phyloP scores from a whole-genome alignment of 1,140 invertebrate genomes.

The Globodera rostochiensis region DNA sequence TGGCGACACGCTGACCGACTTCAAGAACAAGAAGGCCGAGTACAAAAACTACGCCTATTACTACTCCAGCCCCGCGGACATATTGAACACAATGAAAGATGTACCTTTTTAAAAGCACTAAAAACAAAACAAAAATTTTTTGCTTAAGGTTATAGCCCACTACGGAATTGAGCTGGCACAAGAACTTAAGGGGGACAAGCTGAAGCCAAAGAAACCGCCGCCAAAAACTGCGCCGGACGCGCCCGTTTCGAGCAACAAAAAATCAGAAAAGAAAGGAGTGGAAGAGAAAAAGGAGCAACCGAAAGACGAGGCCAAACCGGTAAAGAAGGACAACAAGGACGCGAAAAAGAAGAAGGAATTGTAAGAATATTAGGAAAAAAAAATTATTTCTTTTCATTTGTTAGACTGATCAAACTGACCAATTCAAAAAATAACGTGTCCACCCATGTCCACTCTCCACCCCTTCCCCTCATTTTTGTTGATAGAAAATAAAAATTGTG shows the following conservation, averaged over 20 bases:
- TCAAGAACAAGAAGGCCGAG: conserved; percentile 65
- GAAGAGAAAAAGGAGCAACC: conserved; percentile 29
- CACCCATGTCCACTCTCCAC: background rate
- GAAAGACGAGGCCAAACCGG: conserved; percentile 27
- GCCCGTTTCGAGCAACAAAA: conserved; percentile 39
- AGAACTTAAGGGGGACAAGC: conserved; percentile 57
- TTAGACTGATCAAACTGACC: background rate
- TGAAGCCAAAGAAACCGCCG: conserved; percentile 62
- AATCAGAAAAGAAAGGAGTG: conserved; percentile 42
- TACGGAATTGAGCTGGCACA: conserved; percentile 61
- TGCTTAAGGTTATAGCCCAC: conserved; percentile 31
- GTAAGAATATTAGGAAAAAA: conserved; percentile 8
- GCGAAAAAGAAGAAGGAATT: conserved; percentile 11
- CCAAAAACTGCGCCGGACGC: conserved; percentile 39
- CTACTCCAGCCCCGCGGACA: conserved; percentile 63
- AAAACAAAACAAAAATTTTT: background rate
- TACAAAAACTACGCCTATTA: conserved; percentile 66
- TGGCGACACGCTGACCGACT: conserved; percentile 46
- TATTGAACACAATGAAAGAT: conserved; percentile 65
- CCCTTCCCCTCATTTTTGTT: background rate
- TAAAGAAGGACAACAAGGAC: background rate
- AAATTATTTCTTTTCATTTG: conserved; percentile 5
- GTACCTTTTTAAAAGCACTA: conserved; percentile 32
- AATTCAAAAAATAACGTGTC: too few species aligned
- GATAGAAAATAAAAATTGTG: background rate